Evolutionary conservation across 1,140 invertebrate genomes (phyloP).

Genomic region (Bombus affinis): DNA sequence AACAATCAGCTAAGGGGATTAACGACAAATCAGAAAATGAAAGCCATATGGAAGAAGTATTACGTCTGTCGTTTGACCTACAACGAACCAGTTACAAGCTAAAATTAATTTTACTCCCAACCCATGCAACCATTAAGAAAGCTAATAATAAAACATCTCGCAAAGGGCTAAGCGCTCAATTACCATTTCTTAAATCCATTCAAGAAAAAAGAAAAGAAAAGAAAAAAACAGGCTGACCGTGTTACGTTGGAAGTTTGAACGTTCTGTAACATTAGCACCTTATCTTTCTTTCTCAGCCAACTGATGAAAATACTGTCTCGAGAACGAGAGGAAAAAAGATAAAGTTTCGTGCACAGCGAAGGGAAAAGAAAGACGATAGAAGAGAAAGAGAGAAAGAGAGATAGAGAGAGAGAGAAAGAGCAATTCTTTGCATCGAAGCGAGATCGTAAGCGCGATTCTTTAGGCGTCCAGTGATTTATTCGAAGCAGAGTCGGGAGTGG

Average conservation of each 20-base stretch:
- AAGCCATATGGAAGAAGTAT: too few species aligned
- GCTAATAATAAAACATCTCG: too few species aligned
- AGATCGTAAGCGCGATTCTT: conserved; percentile 65
- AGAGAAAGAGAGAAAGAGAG: conserved; percentile 1
- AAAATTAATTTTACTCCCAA: too few species aligned
- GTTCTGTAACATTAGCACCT: conserved; percentile 74
- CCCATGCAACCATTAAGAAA: too few species aligned
- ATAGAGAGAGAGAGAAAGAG: conserved; percentile 1
- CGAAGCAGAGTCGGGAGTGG: conserved; percentile 45
- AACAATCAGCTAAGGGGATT: too few species aligned
- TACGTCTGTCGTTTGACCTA: too few species aligned
- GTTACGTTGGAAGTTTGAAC: conserved; percentile 49
- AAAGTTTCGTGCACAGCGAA: neutral
- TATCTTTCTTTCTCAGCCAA: conserved; percentile 70
- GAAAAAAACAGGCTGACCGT: neutral
- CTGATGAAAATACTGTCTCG: conserved; percentile 63
- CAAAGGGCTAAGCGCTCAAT: neutral
- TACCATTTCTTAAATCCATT: neutral
- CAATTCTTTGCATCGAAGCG: conserved; percentile 60
- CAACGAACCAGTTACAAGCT: too few species aligned
- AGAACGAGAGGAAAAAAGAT: conserved; percentile 36
- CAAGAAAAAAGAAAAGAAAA: neutral
- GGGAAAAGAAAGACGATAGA: too few species aligned
- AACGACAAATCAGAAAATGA: too few species aligned
- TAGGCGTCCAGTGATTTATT: conserved; percentile 66